phyloP scores from a whole-genome alignment of 2,888 invertebrate species.

The Hipparchia semele region DNA sequence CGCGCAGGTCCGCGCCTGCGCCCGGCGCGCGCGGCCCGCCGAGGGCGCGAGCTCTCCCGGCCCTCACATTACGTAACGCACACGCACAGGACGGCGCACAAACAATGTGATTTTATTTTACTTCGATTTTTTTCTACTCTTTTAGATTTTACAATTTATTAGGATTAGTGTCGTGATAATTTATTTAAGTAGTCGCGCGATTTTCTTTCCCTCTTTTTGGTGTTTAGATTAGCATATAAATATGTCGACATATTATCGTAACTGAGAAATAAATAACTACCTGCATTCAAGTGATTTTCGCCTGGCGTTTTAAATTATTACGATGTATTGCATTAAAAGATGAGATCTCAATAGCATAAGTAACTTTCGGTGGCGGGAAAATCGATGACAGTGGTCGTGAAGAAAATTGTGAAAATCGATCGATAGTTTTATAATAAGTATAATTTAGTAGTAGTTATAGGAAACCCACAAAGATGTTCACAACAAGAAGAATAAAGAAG shows the following conservation, averaged over 20 bases:
- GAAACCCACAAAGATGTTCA: constrained; percentile 32
- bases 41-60: constrained; percentile 61
- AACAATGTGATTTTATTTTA: constrained; percentile 82
- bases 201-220: constrained; percentile 55
- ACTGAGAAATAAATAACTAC: constrained; percentile 42
- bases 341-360: constrained; percentile 31
- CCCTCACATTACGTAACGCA: constrained; percentile 80
- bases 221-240: constrained; percentile 54
- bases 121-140: constrained; percentile 73
- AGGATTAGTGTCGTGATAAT: constrained; percentile 74
- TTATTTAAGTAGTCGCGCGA: constrained; percentile 71
- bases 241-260: constrained; percentile 49
- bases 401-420: constrained; percentile 26
- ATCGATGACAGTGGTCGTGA: not conserved
- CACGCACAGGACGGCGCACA: constrained; percentile 83
- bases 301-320: constrained; percentile 17
- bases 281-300: constrained; percentile 14
- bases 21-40: constrained; percentile 37
- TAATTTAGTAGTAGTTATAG: constrained; percentile 1
- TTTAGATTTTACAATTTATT: constrained; percentile 78
- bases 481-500: constrained; percentile 21
- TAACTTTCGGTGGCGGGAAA: not conserved
- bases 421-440: constrained; percentile 24
- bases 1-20: constrained; percentile 40
- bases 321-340: constrained; percentile 24